Evolutionary conservation across 2,888 invertebrate species (phyloP), one percentile per base, ranked within the genome.

Genomic region (Pasiphila rectangulata): DNA sequence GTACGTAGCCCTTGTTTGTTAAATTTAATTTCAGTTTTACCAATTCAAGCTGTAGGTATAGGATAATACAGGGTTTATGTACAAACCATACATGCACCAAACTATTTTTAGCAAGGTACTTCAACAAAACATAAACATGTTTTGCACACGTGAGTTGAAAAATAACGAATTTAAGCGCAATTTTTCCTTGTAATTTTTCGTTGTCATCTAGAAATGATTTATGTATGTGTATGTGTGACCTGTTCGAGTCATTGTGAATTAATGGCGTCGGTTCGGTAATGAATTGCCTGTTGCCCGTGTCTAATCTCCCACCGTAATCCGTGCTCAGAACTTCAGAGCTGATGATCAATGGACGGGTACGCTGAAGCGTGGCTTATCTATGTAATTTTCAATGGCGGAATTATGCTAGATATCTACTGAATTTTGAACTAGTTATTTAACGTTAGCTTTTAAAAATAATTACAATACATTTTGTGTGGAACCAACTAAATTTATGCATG

Each of bases 191-290:
- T 45, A 20, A 46, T 54, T 35, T 51, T 47, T 47, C 38, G 10
- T 36, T 44, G 52, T 51, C 55, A 45, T 41, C 44, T n/a, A 49
- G 55, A 51, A 40, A 47, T 49, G 51, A 55, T 50, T 39, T 53
- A 53, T 50, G 44, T 20, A 21, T 9, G 29, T 30, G 49, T 56
- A 53, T 60, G 56, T 52, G 46, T 45, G 52, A 47, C 57, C 56
- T 63, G 58, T 60, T 61, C 54, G 57, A 63, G 55, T 63, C 63
- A 70, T 65, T 54, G 62, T 59, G 61, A 65, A 76, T 75, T 77
- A 72, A 77, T 74, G 60, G 56, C 51, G 61, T 61, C 61, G 61
- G 57, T 62, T 56, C 56, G 45, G 49, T 72, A 72, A 80, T 79
- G 77, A 74, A 79, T 77, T 65, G 61, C 65, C 57, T 58, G 57